Base-by-base conservation (phyloP, 2,888 invertebrate genomes). In the Falcaria lacertinaria region DNA sequence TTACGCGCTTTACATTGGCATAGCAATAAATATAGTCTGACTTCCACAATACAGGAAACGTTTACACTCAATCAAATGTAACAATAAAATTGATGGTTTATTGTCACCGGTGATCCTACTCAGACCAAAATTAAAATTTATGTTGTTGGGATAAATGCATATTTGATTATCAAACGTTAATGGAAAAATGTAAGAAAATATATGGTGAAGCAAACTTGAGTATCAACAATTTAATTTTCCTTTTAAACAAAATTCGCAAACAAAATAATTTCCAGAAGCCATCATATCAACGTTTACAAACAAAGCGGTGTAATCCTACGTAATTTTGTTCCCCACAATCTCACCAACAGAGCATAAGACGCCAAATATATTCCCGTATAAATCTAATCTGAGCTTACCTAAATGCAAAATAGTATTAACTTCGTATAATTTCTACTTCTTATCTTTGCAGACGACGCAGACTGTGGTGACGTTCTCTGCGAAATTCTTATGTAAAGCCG, bases 321-420 rank as follows among this genome's bases (percentile, higher is more conserved):
- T 25, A 42, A 32, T 42, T 35, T 42, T 32, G 17, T 22, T 35
- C 33, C 19, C 15, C 15, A 34, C 15, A 19, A 33, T 11, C 38
- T 36, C 19, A 45, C 17, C 22, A 38, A 43, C 42, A 45, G 34
- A 25, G 51, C 41, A 47, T 54, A 47, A 52, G 46, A 55, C 51
- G 44, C 46, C 50, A 62, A 61, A 65, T 63, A 51, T 62, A 58
- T 67, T 64, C 58, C 46, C 53, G 64, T 66, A 74, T 69, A 75
- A 74, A 72, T 73, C 68, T 71, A 67, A 70, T 71, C 63, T 60
- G 50, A 55, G 57, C 65, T 74, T 65, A 70, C 66, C 57, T 65
- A 73, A 74, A 79, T 72, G 69, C 67, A 69, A 74, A 75, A 75
- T 72, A 70, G 69, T 72, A 71, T 74, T 72, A 73, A 71, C 66